Base-by-base conservation (phyloP, 2,888 invertebrate species). In the Helleia helle region DNA sequence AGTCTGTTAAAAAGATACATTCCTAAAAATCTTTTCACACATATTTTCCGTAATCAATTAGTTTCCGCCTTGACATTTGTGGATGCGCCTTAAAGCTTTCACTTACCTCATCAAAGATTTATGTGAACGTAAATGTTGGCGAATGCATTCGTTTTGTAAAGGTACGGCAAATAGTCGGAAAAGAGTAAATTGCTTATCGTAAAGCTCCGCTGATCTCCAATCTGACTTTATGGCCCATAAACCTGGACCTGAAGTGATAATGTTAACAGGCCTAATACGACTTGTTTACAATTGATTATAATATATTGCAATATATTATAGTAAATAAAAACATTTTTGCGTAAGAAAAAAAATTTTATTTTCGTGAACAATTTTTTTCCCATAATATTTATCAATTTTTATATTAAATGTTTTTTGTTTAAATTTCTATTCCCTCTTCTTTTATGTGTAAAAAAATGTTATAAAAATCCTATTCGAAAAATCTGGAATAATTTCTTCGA, bases 161-260 rank as follows among this genome's bases (percentile, higher is more conserved):
- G 55, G 59, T 54, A 58, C 54, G 58, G 24, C n/a, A n/a, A 24
- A 36, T 8, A 24, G 12, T 22, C 40, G 68, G 65, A 66, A 69
- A 62, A 52, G 56, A 58, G 62, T 56, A 76, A 74, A 83, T 83
- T 81, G 76, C 74, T 69, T 68, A 71, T 80, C 81, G 69, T 83
- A 81, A 81, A 81, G 71, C 71, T 72, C 75, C 70, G 63, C 64
- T 69, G 79, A 80, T 81, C 81, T 75, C 73, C 74, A 81, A 81
- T 83, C 80, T 69, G 62, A 54, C 63, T 81, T 83, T 80, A 83
- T 71, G 49, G 71, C 55, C 66, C 54, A 71, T 81, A 76, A 79
- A 68, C 69, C 59, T 44, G 46, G 38, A 48, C 58, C 64, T 61
- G 73, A 77, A 62, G 74, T 72, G 69, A 77, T 71, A 72, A 65